phyloP scores from a whole-genome alignment of 2,888 invertebrate genomes.

The Chrysina gloriosa region DNA sequence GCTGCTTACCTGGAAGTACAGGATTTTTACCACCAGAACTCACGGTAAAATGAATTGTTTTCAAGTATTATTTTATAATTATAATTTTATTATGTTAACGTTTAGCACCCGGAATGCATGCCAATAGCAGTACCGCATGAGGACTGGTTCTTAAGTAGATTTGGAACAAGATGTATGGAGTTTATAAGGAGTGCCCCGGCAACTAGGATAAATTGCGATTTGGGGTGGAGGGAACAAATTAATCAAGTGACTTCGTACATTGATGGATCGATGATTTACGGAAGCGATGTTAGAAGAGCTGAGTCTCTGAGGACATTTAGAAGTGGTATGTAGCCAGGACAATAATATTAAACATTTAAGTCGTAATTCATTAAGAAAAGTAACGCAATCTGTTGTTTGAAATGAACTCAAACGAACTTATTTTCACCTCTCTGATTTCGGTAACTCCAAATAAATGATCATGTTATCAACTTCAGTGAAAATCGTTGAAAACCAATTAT shows the following conservation, averaged over 20 bases:
- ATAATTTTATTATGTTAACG: neutral
- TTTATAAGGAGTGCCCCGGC: conserved; percentile 86
- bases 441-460: too few relatives aligned
- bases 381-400: too few relatives aligned
- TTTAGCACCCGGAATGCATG: conserved; percentile 86
- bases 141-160: conserved; percentile 79
- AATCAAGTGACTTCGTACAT: conserved; percentile 86
- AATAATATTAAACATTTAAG: too few relatives aligned
- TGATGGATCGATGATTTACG: conserved; percentile 86
- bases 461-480: too few relatives aligned
- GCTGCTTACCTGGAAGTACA: conserved; percentile 74
- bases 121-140: conserved; percentile 80
- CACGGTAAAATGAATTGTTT: conserved; percentile 67
- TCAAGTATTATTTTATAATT: neutral
- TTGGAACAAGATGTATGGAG: conserved; percentile 82
- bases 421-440: too few relatives aligned
- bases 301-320: conserved; percentile 81
- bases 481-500: too few relatives aligned
- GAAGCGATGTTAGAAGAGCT: conserved; percentile 78
- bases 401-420: too few relatives aligned
- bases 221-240: conserved; percentile 87
- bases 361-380: too few relatives aligned
- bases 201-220: conserved; percentile 80
- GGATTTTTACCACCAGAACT: conserved; percentile 73
- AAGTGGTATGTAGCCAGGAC: conserved; percentile 75